phyloP scores from a whole-genome alignment of 2,113 vertebrate genomes.

The Lathamus discolor region DNA sequence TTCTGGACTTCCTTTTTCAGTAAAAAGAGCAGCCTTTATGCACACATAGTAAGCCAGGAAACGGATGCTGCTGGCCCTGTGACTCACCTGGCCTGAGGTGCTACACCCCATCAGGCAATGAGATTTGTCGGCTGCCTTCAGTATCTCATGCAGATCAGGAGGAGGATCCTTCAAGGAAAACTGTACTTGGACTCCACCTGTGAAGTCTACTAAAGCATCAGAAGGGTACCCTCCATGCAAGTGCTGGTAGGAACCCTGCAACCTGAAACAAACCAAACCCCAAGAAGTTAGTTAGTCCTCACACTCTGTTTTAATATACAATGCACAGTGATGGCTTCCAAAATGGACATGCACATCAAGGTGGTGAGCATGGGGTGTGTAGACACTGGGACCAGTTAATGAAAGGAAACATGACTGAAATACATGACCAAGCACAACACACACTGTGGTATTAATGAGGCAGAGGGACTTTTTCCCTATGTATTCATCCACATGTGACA shows the following conservation, averaged over 20 bases:
- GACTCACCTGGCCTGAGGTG: conserved; percentile 75
- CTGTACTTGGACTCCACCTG: conserved; percentile 83
- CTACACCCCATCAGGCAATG: conserved; percentile 82
- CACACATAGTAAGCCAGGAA: background rate
- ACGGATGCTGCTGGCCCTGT: background rate
- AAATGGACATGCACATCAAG: background rate
- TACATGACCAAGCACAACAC: background rate
- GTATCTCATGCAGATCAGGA: conserved; percentile 69
- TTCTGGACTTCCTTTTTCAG: background rate
- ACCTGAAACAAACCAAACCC: conserved; percentile 61
- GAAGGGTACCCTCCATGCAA: conserved; percentile 80
- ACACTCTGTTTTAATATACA: background rate
- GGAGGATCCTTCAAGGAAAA: conserved; percentile 58
- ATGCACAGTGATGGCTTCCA: background rate
- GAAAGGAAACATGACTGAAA: background rate
- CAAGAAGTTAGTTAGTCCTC: background rate
- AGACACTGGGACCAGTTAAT: background rate
- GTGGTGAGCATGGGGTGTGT: background rate
- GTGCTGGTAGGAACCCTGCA: conserved; percentile 86
- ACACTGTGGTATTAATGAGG: background rate
- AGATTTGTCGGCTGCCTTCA: conserved; percentile 73
- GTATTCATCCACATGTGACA: background rate
- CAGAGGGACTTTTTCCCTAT: background rate
- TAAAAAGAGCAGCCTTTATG: background rate
- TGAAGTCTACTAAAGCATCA: conserved; percentile 89